Evolutionary conservation across 2,797 vertebrate species (phyloP).

Genomic region (Poeciliopsis infans): DNA sequence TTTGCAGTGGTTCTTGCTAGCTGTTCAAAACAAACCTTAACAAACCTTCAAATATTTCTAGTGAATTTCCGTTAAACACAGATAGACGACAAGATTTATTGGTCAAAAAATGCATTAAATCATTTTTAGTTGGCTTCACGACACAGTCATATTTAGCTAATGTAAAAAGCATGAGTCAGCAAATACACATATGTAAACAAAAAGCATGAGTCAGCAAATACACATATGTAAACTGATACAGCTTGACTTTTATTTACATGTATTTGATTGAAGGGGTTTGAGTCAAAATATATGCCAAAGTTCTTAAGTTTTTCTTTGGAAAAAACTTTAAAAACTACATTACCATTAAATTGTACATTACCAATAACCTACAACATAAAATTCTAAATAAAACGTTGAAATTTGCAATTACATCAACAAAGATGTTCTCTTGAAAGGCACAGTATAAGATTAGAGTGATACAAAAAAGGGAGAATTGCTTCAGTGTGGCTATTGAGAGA

Average conservation of each 20-base stretch:
- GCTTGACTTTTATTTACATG: neutral
- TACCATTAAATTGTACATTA: neutral
- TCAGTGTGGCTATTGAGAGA: slow-evolving; percentile 54
- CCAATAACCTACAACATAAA: neutral
- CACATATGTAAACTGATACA: too few relatives aligned
- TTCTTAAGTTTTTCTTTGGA: too few relatives aligned
- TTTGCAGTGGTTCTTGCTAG: neutral
- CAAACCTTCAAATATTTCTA: neutral
- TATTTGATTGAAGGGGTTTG: neutral
- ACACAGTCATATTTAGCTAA: too few relatives aligned
- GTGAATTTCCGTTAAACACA: neutral
- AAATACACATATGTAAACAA: too few relatives aligned
- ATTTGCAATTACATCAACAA: neutral
- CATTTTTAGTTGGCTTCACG: too few relatives aligned
- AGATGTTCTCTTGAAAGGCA: neutral
- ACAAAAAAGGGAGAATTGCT: slow-evolving; percentile 65
- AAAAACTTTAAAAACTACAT: neutral
- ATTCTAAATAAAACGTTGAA: neutral
- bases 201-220: too few relatives aligned
- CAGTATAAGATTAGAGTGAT: slow-evolving; percentile 14
- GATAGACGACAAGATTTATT: neutral
- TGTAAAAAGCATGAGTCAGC: too few relatives aligned
- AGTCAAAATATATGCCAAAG: neutral
- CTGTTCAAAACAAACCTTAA: neutral
- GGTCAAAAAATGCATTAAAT: too few relatives aligned